phyloP scores from a whole-genome alignment of 92 coral and sea anemone species.

The Epizoanthus stellaris region DNA sequence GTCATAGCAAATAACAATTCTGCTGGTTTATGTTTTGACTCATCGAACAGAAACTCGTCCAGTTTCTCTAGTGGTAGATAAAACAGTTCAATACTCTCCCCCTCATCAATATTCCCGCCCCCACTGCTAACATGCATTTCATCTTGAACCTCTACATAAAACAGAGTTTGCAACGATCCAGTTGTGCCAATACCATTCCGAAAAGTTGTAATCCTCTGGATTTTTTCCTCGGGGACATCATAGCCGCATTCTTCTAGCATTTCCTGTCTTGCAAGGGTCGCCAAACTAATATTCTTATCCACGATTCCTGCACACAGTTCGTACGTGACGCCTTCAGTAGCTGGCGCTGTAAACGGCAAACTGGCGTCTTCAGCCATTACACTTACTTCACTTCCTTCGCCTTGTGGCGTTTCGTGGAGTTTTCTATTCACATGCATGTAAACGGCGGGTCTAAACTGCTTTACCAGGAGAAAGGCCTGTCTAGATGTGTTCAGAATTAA shows the following conservation, averaged over 20 bases:
- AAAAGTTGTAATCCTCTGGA: conserved; percentile 70
- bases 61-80: conserved; percentile 86
- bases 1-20: conserved; percentile 87
- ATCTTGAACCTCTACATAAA: conserved; percentile 88
- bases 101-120: conserved; percentile 88
- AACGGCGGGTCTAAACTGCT: conserved; percentile 90
- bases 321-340: conserved; percentile 85
- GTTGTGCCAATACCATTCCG: conserved; percentile 86
- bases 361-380: conserved; percentile 73
- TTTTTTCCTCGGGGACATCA: conserved; percentile 88
- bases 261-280: conserved; percentile 82
- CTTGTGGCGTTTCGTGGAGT: conserved; percentile 45
- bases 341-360: conserved; percentile 70
- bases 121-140: conserved; percentile 83
- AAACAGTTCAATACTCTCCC: conserved; percentile 91
- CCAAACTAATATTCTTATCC: conserved; percentile 78
- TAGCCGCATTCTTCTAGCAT: conserved; percentile 97
- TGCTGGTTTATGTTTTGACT: conserved; percentile 77
- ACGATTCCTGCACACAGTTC: conserved; percentile 98
- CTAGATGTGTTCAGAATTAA: conserved; percentile 89
- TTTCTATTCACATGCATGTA: conserved; percentile 90
- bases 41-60: conserved; percentile 81
- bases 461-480: conserved; percentile 91
- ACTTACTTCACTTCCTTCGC: conserved; percentile 55
- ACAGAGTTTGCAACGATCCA: conserved; percentile 82